Percentiles rank a stretch among this genome's conserved stretches.
Evolutionary conservation across 2,113 vertebrate genomes (phyloP).

Genomic region (Coptodon bakossiorum): DNA sequence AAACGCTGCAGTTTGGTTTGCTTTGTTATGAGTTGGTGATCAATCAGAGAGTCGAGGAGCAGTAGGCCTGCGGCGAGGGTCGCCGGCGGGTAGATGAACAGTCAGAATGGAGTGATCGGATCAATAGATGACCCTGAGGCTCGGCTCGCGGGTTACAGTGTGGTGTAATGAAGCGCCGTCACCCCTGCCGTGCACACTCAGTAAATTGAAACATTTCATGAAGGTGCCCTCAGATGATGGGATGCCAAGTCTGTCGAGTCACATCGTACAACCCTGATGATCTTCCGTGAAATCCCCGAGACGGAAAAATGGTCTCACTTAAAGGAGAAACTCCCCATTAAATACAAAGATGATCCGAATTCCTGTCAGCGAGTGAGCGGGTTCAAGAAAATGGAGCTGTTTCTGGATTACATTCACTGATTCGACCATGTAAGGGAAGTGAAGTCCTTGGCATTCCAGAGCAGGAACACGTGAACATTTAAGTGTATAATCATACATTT

Average conservation of each 20-base stretch:
- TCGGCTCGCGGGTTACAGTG: background rate
- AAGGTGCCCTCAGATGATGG: slow-evolving; percentile 8
- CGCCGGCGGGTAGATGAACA: background rate
- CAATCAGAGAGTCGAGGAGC: background rate
- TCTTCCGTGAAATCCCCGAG: background rate
- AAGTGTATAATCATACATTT: background rate
- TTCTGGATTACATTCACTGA: background rate
- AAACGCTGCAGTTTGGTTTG: background rate
- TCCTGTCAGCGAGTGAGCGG: background rate
- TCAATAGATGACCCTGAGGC: slow-evolving; percentile 15
- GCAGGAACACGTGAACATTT: fast-evolving
- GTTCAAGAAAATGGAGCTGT: too few relatives aligned
- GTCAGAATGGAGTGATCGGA: slow-evolving; percentile 3
- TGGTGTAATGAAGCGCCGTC: background rate
- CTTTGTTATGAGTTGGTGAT: slow-evolving; percentile 18
- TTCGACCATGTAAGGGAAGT: background rate
- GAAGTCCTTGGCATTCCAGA: fast-evolving
- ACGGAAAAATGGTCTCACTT: background rate
- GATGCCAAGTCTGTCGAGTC: background rate
- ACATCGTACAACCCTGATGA: background rate
- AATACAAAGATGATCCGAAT: background rate
- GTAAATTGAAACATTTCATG: background rate
- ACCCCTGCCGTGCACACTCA: background rate
- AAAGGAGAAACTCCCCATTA: background rate
- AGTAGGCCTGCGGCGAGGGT: background rate